Base-by-base conservation (phyloP, 2,797 vertebrate species). In the Gorsachius magnificus region DNA sequence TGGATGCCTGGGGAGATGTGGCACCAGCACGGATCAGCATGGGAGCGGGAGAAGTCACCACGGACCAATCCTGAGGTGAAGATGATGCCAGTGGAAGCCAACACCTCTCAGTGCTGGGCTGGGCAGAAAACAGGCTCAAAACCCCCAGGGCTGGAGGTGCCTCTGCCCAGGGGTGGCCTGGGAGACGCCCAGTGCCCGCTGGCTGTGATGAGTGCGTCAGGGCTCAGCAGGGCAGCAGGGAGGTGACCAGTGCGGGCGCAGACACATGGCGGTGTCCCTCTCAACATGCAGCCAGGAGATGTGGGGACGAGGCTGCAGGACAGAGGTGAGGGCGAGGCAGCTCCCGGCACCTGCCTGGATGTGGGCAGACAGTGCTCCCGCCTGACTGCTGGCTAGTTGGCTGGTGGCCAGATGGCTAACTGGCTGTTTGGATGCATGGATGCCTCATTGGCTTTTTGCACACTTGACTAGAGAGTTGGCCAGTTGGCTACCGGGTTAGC, bases 51-150 rank as follows among this genome's bases (percentile, higher is more conserved):
- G 36, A 43, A 36, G 33, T 11, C 21, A 25, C 51, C 50, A 8
- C 0, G 5, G 58, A 29, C 41, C 3, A 3, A 22, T 6, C 33
- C 53, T 1, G 1, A 46, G 53, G 69, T n/a, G 33, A 35, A 51
- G 33, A 25, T 9, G 61, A 14, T 5, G 24, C 45, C 3, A 6
- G n/a, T 29, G 29, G 46, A 46, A 82, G n/a, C 10, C 38, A 45
- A 24, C 22, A 10, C 16, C 28, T 25, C 13, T 17, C 4, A 5
- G 29, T 25, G 36, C 36, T 11, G 20, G 25, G 58, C 53, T 46
- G 70, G 46, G n/a, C 16, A 82, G 53, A 29, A 66, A 25, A 53
- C 6, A 4, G 61, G 69, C 33, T 36, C 31, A 16, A 10, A 20
- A 45, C 0, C 35, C 26, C 26, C 21, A 33, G 11, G 20, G 43